Percentiles rank a stretch among this genome's conserved stretches.
Conservation (phyloP, 2,113 vertebrate genomes). For the Actinemys pallida region DNA sequence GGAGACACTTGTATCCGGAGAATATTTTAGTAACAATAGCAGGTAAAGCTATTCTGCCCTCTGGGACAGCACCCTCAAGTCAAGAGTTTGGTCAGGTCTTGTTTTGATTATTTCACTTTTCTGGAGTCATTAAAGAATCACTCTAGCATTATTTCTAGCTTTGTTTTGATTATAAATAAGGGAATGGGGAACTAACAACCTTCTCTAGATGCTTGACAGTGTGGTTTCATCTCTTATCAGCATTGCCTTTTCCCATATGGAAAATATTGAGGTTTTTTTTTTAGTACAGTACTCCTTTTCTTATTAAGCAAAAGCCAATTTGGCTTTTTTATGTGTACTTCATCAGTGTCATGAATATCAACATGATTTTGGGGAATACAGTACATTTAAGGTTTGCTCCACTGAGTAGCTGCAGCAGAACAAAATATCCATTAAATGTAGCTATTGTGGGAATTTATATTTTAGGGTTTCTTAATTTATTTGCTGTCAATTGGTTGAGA, state of each 20-base stretch:
- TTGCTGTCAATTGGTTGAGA: background rate
- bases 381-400: constrained; percentile 37
- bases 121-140: constrained; percentile 27
- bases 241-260: constrained; percentile 33
- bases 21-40: constrained; percentile 46
- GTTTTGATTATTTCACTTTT: constrained; percentile 69
- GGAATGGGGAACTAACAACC: constrained; percentile 33
- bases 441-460: background rate
- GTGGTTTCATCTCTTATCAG: constrained; percentile 46
- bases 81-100: constrained; percentile 59
- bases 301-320: constrained; percentile 24
- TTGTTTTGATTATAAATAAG: constrained; percentile 58
- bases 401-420: constrained; percentile 32
- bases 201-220: constrained; percentile 48
- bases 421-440: constrained; percentile 13
- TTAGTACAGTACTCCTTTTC: background rate
- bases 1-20: constrained; percentile 57
- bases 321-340: constrained; percentile 39
- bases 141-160: constrained; percentile 34
- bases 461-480: background rate
- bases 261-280: constrained; percentile 8
- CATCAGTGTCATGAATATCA: background rate
- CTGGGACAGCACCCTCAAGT: constrained; percentile 1
- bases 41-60: constrained; percentile 25
- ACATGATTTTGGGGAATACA: constrained; percentile 15